These are phyloP conservation scores for Cydia pomonella DNA, from an alignment of 1,140 invertebrate species.

Conservation along the genomic window DNA sequence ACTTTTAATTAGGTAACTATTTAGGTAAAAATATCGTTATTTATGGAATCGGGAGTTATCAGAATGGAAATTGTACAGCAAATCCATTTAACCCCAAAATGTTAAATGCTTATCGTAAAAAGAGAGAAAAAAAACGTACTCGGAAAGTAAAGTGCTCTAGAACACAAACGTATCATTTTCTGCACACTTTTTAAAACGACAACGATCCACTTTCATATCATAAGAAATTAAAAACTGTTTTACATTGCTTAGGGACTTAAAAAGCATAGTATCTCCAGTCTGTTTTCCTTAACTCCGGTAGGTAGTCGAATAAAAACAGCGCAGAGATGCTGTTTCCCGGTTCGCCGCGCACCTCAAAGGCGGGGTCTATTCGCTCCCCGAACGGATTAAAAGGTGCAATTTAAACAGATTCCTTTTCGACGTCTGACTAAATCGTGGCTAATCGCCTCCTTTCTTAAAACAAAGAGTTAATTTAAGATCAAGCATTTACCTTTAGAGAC, in stretches of 20 bases:
- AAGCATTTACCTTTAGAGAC: slow-evolving; percentile 18
- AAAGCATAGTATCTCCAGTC: slow-evolving; percentile 39
- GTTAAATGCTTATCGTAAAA: no score
- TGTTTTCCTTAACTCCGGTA: slow-evolving; percentile 35
- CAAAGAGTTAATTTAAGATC: slow-evolving; percentile 29
- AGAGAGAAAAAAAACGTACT: no score
- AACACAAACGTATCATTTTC: no score
- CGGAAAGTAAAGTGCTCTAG: no score
- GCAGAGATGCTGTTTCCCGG: slow-evolving; percentile 41
- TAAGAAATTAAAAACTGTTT: no score
- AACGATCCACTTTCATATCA: no score
- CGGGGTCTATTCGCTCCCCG: slow-evolving; percentile 36
- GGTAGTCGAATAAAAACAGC: slow-evolving; percentile 30
- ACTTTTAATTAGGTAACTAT: no score
- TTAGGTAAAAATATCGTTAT: no score
- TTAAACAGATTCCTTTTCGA: slow-evolving; percentile 42
- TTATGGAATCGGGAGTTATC: no score
- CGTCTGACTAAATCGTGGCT: slow-evolving; percentile 35
- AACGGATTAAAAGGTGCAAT: slow-evolving; percentile 43
- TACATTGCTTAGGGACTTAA: slow-evolving; percentile 40
- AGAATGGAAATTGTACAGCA: no score
- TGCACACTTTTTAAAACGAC: no score
- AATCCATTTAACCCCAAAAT: no score
- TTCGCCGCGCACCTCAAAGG: slow-evolving; percentile 36
- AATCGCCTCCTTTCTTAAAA: slow-evolving; percentile 30